phyloP scores from a whole-genome alignment of 2,888 invertebrate genomes.

The Tachina fera region DNA sequence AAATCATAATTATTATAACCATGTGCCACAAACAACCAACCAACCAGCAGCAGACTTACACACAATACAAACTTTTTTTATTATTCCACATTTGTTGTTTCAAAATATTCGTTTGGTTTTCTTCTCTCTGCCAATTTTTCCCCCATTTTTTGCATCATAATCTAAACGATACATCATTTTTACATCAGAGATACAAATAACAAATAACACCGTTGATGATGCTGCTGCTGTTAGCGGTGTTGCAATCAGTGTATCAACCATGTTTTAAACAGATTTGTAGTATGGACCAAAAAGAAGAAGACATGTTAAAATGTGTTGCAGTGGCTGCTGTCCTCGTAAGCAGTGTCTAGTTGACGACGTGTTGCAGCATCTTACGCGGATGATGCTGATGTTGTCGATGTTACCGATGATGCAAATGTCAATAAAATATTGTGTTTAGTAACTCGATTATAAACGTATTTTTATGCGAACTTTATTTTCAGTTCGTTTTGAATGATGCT shows the following conservation, averaged over 20 bases:
- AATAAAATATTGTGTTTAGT: slow-evolving; percentile 63
- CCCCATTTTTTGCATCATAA: slow-evolving; percentile 5
- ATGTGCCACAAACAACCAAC: slow-evolving; percentile 36
- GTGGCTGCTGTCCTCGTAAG: slow-evolving; percentile 33
- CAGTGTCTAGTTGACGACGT: slow-evolving; percentile 32
- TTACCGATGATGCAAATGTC: slow-evolving; percentile 66
- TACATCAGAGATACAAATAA: slow-evolving; percentile 21
- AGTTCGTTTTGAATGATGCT: neutral
- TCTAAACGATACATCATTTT: slow-evolving; percentile 56
- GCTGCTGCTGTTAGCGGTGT: slow-evolving; percentile 19
- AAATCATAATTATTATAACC: slow-evolving; percentile 28
- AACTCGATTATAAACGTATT: slow-evolving; percentile 42
- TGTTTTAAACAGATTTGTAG: slow-evolving; percentile 28
- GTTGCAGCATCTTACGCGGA: slow-evolving; percentile 21
- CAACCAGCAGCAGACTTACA: neutral
- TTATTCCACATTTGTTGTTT: neutral
- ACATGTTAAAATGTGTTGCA: slow-evolving; percentile 6
- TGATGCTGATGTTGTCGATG: slow-evolving; percentile 12
- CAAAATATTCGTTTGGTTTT: slow-evolving; percentile 16
- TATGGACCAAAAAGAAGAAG: slow-evolving; percentile 5
- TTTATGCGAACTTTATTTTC: slow-evolving; percentile 12
- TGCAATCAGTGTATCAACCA: slow-evolving; percentile 36
- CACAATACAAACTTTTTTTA: neutral
- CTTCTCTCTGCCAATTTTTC: neutral
- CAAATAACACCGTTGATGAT: slow-evolving; percentile 9